phyloP scores from a whole-genome alignment of 1,140 invertebrate species.

The Hycleus cichorii region DNA sequence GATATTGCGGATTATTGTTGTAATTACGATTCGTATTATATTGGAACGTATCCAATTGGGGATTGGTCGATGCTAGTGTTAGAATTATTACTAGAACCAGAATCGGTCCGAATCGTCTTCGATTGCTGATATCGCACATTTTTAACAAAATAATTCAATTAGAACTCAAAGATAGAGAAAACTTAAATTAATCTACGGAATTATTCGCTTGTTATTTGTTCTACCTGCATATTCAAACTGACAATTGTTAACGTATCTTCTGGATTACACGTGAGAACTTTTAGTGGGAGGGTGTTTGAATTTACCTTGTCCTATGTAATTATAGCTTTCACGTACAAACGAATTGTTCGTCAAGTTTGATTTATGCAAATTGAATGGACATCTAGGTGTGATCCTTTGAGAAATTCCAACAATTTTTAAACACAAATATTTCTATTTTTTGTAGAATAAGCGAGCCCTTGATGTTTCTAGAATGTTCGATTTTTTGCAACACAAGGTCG shows the following conservation, averaged over 20 bases:
- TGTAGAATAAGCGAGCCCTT: too few relatives aligned
- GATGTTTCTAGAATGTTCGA: too few relatives aligned
- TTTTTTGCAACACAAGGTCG: too few relatives aligned
- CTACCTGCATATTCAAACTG: slow-evolving; percentile 19
- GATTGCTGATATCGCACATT: slow-evolving; percentile 28
- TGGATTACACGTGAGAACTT: slow-evolving; percentile 21
- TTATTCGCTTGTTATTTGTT: slow-evolving; percentile 14
- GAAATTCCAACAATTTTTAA: neutral
- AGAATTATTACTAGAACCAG: slow-evolving; percentile 9
- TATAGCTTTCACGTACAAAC: slow-evolving; percentile 20
- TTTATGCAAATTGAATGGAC: neutral
- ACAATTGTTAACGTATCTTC: slow-evolving; percentile 17
- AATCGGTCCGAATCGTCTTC: slow-evolving; percentile 12
- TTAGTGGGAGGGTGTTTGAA: slow-evolving; percentile 13
- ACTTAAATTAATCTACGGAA: neutral
- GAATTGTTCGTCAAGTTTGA: neutral
- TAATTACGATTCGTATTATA: slow-evolving; percentile 11
- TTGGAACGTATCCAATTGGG: slow-evolving; percentile 12
- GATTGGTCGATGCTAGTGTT: neutral
- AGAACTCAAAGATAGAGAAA: neutral
- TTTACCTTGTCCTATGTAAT: slow-evolving; percentile 25
- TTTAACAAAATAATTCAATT: neutral
- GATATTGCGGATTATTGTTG: neutral
- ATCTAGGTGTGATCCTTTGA: neutral
- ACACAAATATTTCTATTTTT: too few relatives aligned